phyloP scores from a whole-genome alignment of 2,797 vertebrate genomes.

The Denticeps clupeoides region DNA sequence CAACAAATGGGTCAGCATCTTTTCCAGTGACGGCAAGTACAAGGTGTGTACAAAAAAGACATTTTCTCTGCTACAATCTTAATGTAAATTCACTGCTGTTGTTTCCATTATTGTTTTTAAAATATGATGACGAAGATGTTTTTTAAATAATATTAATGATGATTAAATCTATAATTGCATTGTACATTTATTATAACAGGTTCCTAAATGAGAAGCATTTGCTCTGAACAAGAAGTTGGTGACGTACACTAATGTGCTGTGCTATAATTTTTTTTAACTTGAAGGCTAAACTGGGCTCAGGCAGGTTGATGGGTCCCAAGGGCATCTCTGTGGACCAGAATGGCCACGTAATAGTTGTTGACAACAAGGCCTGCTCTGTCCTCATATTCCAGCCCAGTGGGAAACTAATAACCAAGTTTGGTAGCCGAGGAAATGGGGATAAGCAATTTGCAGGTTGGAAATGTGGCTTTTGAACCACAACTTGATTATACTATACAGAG shows the following conservation, averaged over 20 bases:
- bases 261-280: background rate
- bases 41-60: conserved; percentile 59
- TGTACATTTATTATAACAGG: no score
- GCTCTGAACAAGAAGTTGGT: no score
- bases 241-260: background rate
- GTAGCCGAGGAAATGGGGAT: conserved; percentile 91
- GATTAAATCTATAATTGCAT: no score
- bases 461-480: conserved; percentile 27
- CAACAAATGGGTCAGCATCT: conserved; percentile 99
- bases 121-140: no score
- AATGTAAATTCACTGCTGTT: no score
- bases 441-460: conserved; percentile 96
- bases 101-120: no score
- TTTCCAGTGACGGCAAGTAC: conserved; percentile 91
- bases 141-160: no score
- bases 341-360: conserved; percentile 93
- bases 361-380: conserved; percentile 96
- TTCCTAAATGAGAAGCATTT: no score
- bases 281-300: conserved; percentile 91
- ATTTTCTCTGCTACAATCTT: no score
- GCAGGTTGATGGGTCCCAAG: conserved; percentile 94
- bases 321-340: conserved; percentile 94
- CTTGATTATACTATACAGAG: background rate
- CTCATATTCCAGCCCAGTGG: conserved; percentile 95
- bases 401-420: conserved; percentile 91